Evolutionary conservation across 37 sponge, comb jelly and placozoan species (phyloP).

Genomic region (Geodia barretti): DNA sequence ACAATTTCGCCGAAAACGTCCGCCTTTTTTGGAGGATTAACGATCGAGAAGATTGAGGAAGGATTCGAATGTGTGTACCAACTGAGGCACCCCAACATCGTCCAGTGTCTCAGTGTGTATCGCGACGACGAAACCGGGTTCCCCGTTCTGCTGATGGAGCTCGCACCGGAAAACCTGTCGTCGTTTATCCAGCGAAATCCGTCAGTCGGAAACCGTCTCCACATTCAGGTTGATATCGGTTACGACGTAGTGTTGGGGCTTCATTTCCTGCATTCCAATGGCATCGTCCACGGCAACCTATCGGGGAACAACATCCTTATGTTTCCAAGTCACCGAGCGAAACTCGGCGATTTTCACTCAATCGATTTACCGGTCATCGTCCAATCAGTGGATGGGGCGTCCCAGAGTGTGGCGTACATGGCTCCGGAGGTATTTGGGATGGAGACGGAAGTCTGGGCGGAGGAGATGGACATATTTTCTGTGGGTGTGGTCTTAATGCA

Average conservation of each 20-base stretch:
- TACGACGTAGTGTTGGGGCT: not conserved
- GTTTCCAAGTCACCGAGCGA: not conserved
- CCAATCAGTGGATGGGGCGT: too few species aligned
- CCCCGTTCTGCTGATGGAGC: constrained; percentile 13
- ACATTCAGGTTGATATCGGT: not conserved
- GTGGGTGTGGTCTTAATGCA: not conserved
- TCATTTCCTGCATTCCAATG: not conserved
- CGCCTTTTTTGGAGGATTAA: too few species aligned
- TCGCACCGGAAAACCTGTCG: not conserved
- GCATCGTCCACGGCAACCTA: not conserved
- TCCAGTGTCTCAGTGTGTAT: not conserved
- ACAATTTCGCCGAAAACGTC: not conserved
- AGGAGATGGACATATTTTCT: not conserved
- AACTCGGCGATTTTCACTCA: not conserved
- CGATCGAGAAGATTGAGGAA: not conserved
- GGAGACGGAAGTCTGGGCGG: not conserved
- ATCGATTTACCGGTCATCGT: not conserved
- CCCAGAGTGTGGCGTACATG: not conserved
- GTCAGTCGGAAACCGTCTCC: not conserved
- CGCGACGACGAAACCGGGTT: not conserved
- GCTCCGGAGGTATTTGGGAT: not conserved
- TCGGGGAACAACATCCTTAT: constrained; percentile 7
- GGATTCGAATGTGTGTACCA: not conserved
- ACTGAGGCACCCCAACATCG: constrained; percentile 5
- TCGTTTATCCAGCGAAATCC: not conserved